Evolutionary conservation across 2,113 vertebrate genomes (phyloP), one percentile per base, ranked within the genome.

Genomic region (Anarrhichthys ocellatus): DNA sequence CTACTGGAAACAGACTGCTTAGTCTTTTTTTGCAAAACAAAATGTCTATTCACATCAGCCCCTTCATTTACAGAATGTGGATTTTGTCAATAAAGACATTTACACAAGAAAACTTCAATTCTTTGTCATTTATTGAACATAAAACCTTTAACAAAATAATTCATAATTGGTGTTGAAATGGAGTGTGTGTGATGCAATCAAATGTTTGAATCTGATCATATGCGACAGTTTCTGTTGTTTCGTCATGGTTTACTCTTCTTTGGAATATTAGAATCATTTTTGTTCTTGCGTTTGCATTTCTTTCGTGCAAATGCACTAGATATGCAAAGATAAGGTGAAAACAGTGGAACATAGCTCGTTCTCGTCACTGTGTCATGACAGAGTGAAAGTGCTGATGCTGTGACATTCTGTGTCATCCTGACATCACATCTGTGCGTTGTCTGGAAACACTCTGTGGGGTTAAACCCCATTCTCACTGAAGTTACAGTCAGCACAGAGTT

Each of bases 361-460:
- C 24, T 83, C 14, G 56, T 20, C 24, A 22, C 8, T 5, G 32
- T 32, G 38, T 52, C 62, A 58, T 74, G 52, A 56, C 18, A 20
- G 22, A 66, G 0, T 80, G 73, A 73, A 87, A 87, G 71, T 80
- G 90, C 88, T 88, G 90, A 89, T 74, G 63, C 0, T 34, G 20
- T 24, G 5, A 71, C 6, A 81, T 80, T 76, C n/a, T 0, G 17
- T 22, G 66, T 50, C 20, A 2, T 62, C 29, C 83, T 81, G 81
- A 91, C 78, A 73, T 86, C 83, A 86, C 78, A 34, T 14, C 6
- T 54, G 14, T 75, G 80, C 81, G 86, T 69, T 88, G 82, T 76
- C 59, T 80, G 90, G 90, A 91, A 91, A 91, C 86, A 17, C 17
- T 80, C 18, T 71, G 71, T 61, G 68, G 75, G 85, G 80, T 91